Percentiles rank a stretch among this genome's conserved stretches.
Evolutionary conservation across 2,113 vertebrate genomes (phyloP).

Genomic region (Gracilinanus agilis): DNA sequence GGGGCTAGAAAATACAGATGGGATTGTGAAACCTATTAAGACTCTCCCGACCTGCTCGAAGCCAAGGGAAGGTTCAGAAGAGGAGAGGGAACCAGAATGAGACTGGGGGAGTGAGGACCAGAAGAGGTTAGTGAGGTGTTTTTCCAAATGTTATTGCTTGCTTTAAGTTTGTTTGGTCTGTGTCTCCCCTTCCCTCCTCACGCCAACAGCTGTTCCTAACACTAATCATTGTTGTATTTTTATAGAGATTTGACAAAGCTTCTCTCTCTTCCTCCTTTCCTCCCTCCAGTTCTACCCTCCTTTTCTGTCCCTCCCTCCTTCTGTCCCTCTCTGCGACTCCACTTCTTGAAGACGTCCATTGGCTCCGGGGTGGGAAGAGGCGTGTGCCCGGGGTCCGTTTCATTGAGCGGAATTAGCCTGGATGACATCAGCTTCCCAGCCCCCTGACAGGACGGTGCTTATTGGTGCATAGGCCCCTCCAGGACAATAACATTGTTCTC

Average conservation of each 20-base stretch:
- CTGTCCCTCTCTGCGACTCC: constrained; percentile 37
- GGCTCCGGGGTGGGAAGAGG: constrained; percentile 76
- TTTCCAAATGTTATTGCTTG: constrained; percentile 28
- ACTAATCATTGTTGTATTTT: constrained; percentile 55
- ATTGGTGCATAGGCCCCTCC: constrained; percentile 88
- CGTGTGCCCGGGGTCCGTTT: constrained; percentile 84
- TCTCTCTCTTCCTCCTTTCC: not conserved
- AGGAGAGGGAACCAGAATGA: not conserved
- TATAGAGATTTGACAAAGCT: constrained; percentile 54
- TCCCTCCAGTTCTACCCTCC: not conserved
- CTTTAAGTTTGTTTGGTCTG: constrained; percentile 18
- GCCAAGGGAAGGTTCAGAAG: not conserved
- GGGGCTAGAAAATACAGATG: constrained; percentile 25
- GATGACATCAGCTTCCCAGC: constrained; percentile 89
- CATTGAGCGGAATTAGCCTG: constrained; percentile 86
- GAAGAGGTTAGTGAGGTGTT: not conserved
- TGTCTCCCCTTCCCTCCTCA: not conserved
- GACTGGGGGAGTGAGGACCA: not conserved
- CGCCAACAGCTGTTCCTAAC: constrained; percentile 69
- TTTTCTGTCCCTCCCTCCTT: constrained; percentile 17
- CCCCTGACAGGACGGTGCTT: constrained; percentile 75
- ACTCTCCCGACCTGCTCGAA: not conserved
- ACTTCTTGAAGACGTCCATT: constrained; percentile 74
- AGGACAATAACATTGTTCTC: constrained; percentile 87
- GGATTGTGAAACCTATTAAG: constrained; percentile 20